These are phyloP conservation scores for Philaethria dido DNA, from an alignment of 2,888 invertebrate genomes.

Conservation along the genomic window DNA sequence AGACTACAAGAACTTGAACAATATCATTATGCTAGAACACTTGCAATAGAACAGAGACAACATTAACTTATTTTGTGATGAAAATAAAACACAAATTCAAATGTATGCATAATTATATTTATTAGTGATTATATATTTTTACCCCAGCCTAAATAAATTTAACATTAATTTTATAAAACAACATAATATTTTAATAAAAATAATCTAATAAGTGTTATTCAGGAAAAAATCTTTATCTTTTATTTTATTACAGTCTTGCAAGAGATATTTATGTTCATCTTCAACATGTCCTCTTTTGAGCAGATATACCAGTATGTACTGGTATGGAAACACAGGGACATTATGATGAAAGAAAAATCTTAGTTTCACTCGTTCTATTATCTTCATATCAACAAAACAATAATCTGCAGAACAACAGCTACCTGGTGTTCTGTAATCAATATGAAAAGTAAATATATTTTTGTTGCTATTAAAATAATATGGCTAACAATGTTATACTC, in stretches of 20 bases:
- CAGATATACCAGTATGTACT: constrained; percentile 73
- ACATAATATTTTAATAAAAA: constrained; percentile 1
- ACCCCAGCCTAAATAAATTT: constrained; percentile 17
- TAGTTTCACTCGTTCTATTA: constrained; percentile 74
- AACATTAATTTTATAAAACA: constrained; percentile 13
- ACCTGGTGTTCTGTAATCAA: constrained; percentile 67
- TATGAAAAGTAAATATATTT: neutral
- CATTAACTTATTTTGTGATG: neutral
- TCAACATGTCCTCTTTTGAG: constrained; percentile 71
- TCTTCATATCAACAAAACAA: constrained; percentile 79
- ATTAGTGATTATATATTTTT: constrained; percentile 4
- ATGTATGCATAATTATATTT: constrained; percentile 11
- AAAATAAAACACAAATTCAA: constrained; percentile 13
- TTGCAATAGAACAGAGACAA: neutral
- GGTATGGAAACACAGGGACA: constrained; percentile 77
- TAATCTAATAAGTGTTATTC: constrained; percentile 68
- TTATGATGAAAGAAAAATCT: constrained; percentile 76
- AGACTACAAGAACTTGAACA: constrained; percentile 15
- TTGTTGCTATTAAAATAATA: too few species aligned
- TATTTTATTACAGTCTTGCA: constrained; percentile 71
- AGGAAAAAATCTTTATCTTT: constrained; percentile 68
- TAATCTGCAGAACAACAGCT: constrained; percentile 78
- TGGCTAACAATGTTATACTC: neutral
- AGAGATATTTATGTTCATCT: constrained; percentile 72
- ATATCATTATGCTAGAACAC: constrained; percentile 5